These are phyloP conservation scores for Hydropsyche betteni DNA, from an alignment of 2,888 invertebrate genomes.

Conservation along the genomic window DNA sequence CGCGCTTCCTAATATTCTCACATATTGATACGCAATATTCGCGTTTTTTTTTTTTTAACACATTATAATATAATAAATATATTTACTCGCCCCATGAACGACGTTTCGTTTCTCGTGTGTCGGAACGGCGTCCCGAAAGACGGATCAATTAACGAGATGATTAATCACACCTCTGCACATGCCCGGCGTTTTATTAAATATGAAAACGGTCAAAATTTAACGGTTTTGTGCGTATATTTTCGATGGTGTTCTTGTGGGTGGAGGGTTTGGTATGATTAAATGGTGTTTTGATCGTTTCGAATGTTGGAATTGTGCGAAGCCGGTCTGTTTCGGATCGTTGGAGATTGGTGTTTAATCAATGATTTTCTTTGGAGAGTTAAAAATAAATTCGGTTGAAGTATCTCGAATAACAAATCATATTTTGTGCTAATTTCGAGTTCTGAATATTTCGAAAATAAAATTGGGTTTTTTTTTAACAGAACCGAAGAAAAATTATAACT, in stretches of 20 bases:
- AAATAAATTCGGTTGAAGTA: too few relatives aligned
- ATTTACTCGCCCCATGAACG: too few relatives aligned
- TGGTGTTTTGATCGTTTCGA: neutral
- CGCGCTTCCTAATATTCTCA: neutral
- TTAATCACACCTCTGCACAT: conserved; percentile 26
- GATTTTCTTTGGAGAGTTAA: too few relatives aligned
- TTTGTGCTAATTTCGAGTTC: too few relatives aligned
- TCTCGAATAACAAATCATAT: too few relatives aligned
- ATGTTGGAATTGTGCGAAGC: too few relatives aligned
- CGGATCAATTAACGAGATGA: conserved; percentile 37
- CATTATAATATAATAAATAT: too few relatives aligned
- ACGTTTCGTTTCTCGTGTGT: neutral
- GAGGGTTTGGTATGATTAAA: neutral
- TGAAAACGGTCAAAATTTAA: conserved; percentile 30
- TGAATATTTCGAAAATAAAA: too few relatives aligned
- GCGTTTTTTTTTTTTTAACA: neutral
- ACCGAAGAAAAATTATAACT: too few relatives aligned
- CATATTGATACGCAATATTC: neutral
- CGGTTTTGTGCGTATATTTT: conserved; percentile 3
- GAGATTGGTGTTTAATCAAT: too few relatives aligned
- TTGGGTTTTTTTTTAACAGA: too few relatives aligned
- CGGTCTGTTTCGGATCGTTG: too few relatives aligned
- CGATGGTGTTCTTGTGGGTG: neutral
- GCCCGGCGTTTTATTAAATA: conserved; percentile 32
- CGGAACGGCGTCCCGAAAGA: conserved; percentile 27